Conservation (phyloP, 2,113 vertebrate genomes). For the Dryoscopus gambensis region DNA sequence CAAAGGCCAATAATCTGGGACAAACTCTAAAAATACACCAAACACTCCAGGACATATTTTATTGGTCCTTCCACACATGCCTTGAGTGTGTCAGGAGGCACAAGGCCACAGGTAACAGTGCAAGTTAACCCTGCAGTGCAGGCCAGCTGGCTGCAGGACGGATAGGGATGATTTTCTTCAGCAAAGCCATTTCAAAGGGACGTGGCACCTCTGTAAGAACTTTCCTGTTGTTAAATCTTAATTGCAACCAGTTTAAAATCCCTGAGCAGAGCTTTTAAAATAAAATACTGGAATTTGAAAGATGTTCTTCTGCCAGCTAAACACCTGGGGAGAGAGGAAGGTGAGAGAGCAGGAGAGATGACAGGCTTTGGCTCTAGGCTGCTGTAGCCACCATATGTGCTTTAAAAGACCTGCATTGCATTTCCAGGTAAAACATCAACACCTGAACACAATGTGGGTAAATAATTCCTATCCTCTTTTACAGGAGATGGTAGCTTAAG, state of each 20-base stretch:
- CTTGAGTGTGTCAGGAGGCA: neutral
- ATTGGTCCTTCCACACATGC: neutral
- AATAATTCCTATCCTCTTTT: neutral
- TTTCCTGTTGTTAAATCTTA: neutral
- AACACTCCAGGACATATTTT: neutral
- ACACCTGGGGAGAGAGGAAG: neutral
- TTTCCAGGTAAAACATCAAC: neutral
- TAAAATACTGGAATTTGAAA: neutral
- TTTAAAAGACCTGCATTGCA: neutral
- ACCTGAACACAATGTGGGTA: neutral
- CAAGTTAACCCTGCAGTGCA: neutral
- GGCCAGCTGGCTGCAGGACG: neutral
- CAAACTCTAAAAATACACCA: conserved; percentile 56
- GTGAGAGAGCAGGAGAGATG: neutral
- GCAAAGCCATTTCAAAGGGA: neutral
- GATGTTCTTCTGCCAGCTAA: neutral
- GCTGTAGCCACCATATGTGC: neutral
- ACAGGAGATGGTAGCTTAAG: neutral
- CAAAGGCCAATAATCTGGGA: conserved; percentile 52
- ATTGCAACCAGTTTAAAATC: neutral
- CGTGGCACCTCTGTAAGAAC: rapidly evolving
- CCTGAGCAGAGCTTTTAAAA: neutral
- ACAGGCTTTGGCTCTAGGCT: neutral
- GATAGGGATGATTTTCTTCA: neutral
- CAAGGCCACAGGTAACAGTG: neutral